A percentile compares a stretch with the other conserved stretches of the same genome.
Conservation (phyloP, 2,113 vertebrate species). For the Glaucomys volans region DNA sequence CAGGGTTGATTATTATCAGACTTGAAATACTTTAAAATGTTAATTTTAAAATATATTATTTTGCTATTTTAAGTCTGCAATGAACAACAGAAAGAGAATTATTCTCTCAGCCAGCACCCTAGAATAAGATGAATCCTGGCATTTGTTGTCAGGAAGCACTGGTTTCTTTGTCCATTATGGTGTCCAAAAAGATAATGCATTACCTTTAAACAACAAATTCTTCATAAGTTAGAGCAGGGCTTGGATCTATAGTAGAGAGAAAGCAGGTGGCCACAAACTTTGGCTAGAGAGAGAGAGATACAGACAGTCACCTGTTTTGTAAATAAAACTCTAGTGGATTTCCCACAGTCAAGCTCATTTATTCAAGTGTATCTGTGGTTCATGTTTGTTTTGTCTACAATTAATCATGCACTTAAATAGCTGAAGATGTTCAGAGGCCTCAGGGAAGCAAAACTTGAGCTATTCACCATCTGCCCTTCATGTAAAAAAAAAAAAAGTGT, state of each 20-base stretch:
- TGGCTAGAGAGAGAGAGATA: not conserved
- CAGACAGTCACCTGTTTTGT: not conserved
- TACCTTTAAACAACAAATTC: not conserved
- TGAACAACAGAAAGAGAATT: not conserved
- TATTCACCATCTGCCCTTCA: not conserved
- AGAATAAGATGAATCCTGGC: not conserved
- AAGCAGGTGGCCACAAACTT: not conserved
- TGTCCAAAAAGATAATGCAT: too few relatives aligned
- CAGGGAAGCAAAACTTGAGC: not conserved
- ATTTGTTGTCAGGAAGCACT: not conserved
- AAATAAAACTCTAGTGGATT: not conserved
- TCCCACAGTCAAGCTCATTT: not conserved
- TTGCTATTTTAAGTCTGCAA: not conserved
- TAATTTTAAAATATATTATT: not conserved
- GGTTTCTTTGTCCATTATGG: not conserved
- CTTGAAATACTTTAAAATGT: not conserved
- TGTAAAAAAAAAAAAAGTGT: not conserved
- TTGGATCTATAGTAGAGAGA: not conserved
- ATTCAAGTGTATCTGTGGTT: not conserved
- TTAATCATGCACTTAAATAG: not conserved
- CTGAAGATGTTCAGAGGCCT: not conserved
- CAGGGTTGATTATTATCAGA: not conserved
- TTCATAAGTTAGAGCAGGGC: not conserved
- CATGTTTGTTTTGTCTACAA: not conserved
- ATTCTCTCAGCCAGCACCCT: not conserved